These are phyloP conservation scores for Teleopsis dalmanni DNA, from an alignment of 1,140 invertebrate genomes.

Conservation along the genomic window DNA sequence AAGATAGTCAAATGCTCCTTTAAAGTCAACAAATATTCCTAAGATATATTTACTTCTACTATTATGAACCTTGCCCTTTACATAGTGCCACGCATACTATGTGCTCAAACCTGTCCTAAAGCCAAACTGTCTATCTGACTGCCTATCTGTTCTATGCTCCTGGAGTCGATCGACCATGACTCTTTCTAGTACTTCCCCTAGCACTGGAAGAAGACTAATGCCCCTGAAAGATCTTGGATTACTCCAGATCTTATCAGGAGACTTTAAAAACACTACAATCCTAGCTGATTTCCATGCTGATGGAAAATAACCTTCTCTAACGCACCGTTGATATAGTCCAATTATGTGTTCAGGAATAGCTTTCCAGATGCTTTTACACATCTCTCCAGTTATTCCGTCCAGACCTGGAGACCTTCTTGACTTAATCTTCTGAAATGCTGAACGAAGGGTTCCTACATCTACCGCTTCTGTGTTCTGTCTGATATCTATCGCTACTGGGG, in stretches of 20 bases:
- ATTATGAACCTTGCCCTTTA: too few relatives aligned
- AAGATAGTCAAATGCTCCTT: background rate
- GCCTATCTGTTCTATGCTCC: background rate
- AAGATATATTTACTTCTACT: too few relatives aligned
- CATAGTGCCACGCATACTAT: too few relatives aligned
- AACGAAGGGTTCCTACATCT: too few relatives aligned
- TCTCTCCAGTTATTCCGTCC: slow-evolving; percentile 5
- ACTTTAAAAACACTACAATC: slow-evolving; percentile 22
- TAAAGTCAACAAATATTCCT: too few relatives aligned
- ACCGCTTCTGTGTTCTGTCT: too few relatives aligned
- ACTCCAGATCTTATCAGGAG: background rate
- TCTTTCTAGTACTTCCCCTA: slow-evolving; percentile 26
- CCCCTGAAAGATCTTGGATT: slow-evolving; percentile 24
- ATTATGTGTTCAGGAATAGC: slow-evolving; percentile 10
- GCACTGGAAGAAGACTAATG: slow-evolving; percentile 21
- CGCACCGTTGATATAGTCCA: background rate
- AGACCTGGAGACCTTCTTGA: too few relatives aligned
- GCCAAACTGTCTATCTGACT: slow-evolving; percentile 2
- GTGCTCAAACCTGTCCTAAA: slow-evolving; percentile 5
- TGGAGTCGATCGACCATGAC: slow-evolving; percentile 15
- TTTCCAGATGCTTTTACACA: slow-evolving; percentile 12
- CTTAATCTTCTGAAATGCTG: too few relatives aligned
- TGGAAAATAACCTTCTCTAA: background rate
- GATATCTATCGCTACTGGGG: too few relatives aligned
- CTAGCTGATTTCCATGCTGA: slow-evolving; percentile 18